Evolutionary conservation across 2,797 vertebrate genomes (phyloP).

Genomic region (Poecilia velifera): DNA sequence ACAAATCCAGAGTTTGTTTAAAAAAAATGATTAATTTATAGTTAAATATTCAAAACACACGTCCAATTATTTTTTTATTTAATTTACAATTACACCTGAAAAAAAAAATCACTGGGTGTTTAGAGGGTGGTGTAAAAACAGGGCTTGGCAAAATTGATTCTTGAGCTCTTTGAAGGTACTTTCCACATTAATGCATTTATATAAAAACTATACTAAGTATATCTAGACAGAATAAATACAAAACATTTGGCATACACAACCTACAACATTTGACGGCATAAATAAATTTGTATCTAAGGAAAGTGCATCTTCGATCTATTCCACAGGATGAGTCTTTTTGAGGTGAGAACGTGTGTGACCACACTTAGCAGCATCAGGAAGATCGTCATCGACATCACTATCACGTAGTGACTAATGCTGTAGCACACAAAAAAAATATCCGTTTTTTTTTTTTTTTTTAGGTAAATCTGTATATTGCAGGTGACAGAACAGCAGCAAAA

Average conservation of each 20-base stretch:
- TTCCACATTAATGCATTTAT: background rate
- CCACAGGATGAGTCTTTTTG: conserved; percentile 80
- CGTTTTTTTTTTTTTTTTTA: background rate
- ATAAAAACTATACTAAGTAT: background rate
- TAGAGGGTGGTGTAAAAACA: conserved; percentile 19
- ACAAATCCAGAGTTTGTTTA: conserved; percentile 4
- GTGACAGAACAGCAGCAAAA: background rate
- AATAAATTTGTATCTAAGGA: conserved; percentile 63
- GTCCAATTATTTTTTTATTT: conserved; percentile 42
- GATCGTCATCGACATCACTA: conserved; percentile 97
- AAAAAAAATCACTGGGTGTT: conserved; percentile 4
- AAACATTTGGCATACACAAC: background rate
- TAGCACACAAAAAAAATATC: conserved; percentile 33
- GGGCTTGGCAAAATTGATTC: conserved; percentile 4
- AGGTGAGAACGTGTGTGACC: conserved; percentile 89
- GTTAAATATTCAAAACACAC: conserved; percentile 47
- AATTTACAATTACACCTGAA: conserved; percentile 27
- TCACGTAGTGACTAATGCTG: conserved; percentile 98
- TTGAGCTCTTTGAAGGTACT: background rate
- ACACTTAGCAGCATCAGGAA: conserved; percentile 94
- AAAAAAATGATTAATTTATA: conserved; percentile 27
- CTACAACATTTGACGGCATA: background rate
- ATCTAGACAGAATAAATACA: conserved; percentile 4
- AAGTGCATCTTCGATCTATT: conserved; percentile 85
- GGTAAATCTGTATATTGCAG: background rate